Conservation (phyloP, 2,888 invertebrate genomes). For the Dysmachus trigonus region DNA sequence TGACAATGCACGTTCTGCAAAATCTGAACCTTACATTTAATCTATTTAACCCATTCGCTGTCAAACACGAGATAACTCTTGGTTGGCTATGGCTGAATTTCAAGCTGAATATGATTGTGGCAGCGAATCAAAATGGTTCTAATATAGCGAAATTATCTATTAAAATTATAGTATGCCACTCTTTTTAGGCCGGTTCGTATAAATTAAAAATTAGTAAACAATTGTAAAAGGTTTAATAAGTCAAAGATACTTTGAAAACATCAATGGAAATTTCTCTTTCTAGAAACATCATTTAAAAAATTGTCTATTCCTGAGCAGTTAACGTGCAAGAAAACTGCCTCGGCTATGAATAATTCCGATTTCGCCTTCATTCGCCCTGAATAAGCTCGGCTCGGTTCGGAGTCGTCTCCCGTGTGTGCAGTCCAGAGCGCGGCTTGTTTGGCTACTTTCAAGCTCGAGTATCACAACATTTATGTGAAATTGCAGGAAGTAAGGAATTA, state of each 20-base stretch:
- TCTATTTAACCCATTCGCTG: too few relatives aligned
- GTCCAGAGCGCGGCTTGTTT: not conserved
- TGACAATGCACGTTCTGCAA: too few relatives aligned
- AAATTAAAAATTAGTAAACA: not conserved
- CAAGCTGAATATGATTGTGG: too few relatives aligned
- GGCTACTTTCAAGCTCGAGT: not conserved
- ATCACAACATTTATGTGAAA: not conserved
- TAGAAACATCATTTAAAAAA: not conserved
- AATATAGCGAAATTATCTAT: too few relatives aligned
- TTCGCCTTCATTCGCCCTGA: not conserved
- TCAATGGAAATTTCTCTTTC: not conserved
- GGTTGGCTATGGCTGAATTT: too few relatives aligned
- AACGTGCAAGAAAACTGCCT: not conserved
- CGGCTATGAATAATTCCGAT: not conserved
- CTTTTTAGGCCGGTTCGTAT: too few relatives aligned
- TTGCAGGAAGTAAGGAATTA: not conserved
- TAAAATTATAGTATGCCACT: too few relatives aligned
- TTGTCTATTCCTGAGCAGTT: not conserved
- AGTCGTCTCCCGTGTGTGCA: not conserved
- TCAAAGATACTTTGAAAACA: not conserved
- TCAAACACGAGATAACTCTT: too few relatives aligned
- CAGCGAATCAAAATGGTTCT: too few relatives aligned
- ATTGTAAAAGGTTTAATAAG: not conserved
- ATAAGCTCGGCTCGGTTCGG: not conserved
- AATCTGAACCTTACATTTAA: too few relatives aligned